Base-by-base conservation (phyloP, 2,888 invertebrate species). In the Leptinotarsa peninsularis region DNA sequence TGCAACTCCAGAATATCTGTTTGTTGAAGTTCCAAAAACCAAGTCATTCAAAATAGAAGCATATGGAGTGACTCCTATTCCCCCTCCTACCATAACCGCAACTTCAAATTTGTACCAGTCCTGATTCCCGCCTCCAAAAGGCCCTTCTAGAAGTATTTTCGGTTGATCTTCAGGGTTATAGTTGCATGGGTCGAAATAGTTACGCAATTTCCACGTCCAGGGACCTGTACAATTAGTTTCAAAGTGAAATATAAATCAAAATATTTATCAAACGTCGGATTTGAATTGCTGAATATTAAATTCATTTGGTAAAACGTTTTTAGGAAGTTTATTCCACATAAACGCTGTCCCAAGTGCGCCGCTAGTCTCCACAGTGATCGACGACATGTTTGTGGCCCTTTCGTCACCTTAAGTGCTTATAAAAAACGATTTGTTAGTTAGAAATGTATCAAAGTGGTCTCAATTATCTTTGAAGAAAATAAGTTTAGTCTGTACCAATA, bases 61-160 rank as follows among this genome's bases (percentile, higher is more conserved):
- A 85, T 98, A 98, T 0, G 98, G 98, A 0, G 98, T 98, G 1
- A 98, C 98, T 0, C 98, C 98, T 81, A 98, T 98, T 13, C 98
- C 98, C 33, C 98, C 98, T 1, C 98, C 98, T 4, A 98, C 97
- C 97, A 98, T 97, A 15, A 98, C 97, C 0, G 98, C 98, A 14
- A 98, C 97, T 87, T 98, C 97, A 86, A 98, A 98, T 88, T 98
- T 98, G 89, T 98, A 98, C 98, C 98, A 98, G 88, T 98, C 98
- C 87, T 98, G 98, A 89, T 98, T 98, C 15, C 98, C 98, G 17
- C 98, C 98, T 4, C 98, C 98, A 82, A 97, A 98, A 0, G 98
- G 98, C 10, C 98, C 98, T 88, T 98, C 97, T 76, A 98, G 93
- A 72, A 97, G 92, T 78, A 95, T 94, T 87, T 95, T 95, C 0